Conservation (phyloP, 2,797 vertebrate species). For the Sphenopsis melanotis region DNA sequence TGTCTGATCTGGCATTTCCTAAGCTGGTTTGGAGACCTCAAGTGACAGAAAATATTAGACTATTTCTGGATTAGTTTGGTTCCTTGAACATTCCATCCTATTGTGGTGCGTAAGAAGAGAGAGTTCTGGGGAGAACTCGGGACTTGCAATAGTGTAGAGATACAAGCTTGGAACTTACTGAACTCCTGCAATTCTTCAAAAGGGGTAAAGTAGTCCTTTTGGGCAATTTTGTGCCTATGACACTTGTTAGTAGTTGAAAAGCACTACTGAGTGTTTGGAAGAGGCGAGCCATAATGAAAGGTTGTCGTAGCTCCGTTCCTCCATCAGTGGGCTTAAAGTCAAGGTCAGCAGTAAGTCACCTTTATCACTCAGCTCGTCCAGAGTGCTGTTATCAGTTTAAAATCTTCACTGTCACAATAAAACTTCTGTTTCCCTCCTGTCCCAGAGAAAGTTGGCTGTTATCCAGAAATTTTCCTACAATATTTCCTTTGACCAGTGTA, state of each 20-base stretch:
- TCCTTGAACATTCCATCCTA: background rate
- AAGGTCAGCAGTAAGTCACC: background rate
- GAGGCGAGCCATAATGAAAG: background rate
- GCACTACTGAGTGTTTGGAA: background rate
- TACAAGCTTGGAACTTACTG: background rate
- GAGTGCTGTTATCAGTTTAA: background rate
- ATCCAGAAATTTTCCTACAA: rapidly evolving
- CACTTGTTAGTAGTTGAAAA: background rate
- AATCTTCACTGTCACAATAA: background rate
- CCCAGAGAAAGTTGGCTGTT: background rate
- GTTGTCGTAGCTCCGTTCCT: background rate
- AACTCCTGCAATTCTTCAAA: background rate
- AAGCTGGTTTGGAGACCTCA: background rate
- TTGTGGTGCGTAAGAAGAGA: background rate
- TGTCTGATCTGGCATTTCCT: background rate
- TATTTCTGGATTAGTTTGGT: background rate
- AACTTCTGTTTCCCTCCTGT: background rate
- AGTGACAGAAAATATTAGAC: background rate
- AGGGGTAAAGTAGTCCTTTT: background rate
- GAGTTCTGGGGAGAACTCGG: background rate
- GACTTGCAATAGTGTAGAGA: background rate
- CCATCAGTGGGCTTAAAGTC: background rate
- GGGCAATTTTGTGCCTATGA: background rate
- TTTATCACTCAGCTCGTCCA: background rate
- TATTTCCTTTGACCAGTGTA: background rate